A percentile compares a stretch with the other conserved stretches of the same genome.
phyloP scores from a whole-genome alignment of 1,140 invertebrate genomes.

The Phthorimaea operculella region DNA sequence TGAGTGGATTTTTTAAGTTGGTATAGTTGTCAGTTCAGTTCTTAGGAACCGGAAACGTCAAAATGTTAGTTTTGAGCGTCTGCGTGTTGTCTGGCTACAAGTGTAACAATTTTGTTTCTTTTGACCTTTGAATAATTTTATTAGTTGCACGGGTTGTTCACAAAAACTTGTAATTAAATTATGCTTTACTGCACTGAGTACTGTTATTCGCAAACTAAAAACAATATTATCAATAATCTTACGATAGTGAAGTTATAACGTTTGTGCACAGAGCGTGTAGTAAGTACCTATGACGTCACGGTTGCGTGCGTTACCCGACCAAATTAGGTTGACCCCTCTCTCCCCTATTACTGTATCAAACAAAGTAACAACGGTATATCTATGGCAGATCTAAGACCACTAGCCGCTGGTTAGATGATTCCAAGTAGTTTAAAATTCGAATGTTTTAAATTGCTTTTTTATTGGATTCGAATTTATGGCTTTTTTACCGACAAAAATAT shows the following conservation, averaged over 20 bases:
- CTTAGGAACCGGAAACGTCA: constrained; percentile 51
- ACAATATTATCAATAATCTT: not conserved
- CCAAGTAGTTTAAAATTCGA: constrained; percentile 53
- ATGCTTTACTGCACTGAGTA: not conserved
- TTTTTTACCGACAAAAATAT: constrained; percentile 54
- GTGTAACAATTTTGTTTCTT: not conserved
- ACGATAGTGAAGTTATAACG: constrained; percentile 33
- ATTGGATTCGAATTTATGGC: constrained; percentile 60
- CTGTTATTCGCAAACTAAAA: not conserved
- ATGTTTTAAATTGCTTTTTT: constrained; percentile 64
- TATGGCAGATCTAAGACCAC: not conserved
- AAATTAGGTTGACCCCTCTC: constrained; percentile 22
- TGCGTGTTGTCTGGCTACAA: constrained; percentile 28
- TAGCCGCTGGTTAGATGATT: constrained; percentile 31
- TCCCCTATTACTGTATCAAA: constrained; percentile 7
- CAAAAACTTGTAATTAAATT: no score
- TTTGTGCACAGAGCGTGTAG: constrained; percentile 49
- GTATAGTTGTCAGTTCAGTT: constrained; percentile 21
- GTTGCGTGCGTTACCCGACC: constrained; percentile 35
- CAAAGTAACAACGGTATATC: not conserved
- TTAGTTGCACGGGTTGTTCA: no score
- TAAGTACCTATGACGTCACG: constrained; percentile 48
- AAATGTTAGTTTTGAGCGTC: constrained; percentile 35
- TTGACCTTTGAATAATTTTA: no score
- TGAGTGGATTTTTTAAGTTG: constrained; percentile 10